phyloP scores from a whole-genome alignment of 2,888 invertebrate species.

The Mesorhabditis spiculigera region DNA sequence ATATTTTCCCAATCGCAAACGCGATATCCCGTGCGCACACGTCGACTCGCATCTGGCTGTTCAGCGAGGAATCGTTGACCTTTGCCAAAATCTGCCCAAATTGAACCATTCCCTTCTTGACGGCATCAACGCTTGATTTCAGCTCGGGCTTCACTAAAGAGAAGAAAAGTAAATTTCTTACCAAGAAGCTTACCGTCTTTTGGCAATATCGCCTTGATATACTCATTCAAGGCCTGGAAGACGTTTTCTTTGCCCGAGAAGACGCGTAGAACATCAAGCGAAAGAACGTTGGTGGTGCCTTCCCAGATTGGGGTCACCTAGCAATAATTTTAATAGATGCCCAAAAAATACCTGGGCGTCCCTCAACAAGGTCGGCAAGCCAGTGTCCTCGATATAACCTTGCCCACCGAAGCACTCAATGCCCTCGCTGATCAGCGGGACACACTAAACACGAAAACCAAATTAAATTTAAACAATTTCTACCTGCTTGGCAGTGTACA shows the following conservation, averaged over 20 bases:
- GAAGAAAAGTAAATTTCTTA: neutral
- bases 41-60: constrained; percentile 49
- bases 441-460: constrained; percentile 49
- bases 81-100: constrained; percentile 26
- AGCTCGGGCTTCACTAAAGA: constrained; percentile 8
- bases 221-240: constrained; percentile 57
- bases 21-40: constrained; percentile 63
- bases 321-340: neutral
- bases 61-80: constrained; percentile 18
- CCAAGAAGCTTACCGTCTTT: constrained; percentile 13
- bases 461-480: neutral
- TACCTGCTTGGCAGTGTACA: constrained; percentile 65
- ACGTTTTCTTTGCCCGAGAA: constrained; percentile 62
- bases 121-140: constrained; percentile 18
- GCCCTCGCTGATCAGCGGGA: constrained; percentile 64
- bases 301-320: constrained; percentile 67
- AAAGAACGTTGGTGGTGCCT: constrained; percentile 66
- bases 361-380: constrained; percentile 64
- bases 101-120: constrained; percentile 23
- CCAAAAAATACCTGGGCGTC: constrained; percentile 63
- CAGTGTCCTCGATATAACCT: constrained; percentile 67
- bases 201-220: constrained; percentile 43
- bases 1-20: constrained; percentile 61
- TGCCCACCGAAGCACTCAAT: constrained; percentile 66
- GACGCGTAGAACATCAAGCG: constrained; percentile 65